A percentile compares a stretch with the other conserved stretches of the same genome.
Conservation (phyloP, 2,797 vertebrate species). For the Aythya fuligula region DNA sequence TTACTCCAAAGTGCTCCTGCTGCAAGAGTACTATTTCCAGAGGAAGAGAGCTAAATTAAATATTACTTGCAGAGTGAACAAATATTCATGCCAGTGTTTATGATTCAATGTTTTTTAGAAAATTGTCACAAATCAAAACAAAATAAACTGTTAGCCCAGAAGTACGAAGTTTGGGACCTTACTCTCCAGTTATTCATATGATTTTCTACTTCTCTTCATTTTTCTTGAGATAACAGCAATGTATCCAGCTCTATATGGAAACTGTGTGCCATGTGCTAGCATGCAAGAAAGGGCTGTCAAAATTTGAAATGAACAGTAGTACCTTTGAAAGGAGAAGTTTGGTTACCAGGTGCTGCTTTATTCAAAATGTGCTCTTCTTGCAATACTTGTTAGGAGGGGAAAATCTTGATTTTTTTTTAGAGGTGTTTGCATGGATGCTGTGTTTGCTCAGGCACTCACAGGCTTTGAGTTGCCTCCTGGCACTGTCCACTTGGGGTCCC, state of each 20-base stretch:
- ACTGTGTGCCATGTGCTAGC: neutral
- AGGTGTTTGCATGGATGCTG: rapidly evolving
- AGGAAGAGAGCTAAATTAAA: slow-evolving; percentile 29
- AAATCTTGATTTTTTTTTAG: neutral
- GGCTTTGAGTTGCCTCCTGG: neutral
- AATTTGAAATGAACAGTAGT: neutral
- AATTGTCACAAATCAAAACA: neutral
- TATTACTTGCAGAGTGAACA: neutral
- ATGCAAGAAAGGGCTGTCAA: neutral
- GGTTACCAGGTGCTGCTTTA: neutral
- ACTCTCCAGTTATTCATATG: neutral
- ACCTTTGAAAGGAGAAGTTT: neutral
- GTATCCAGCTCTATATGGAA: neutral
- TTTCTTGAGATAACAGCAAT: neutral
- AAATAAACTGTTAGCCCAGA: neutral
- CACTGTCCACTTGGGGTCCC: neutral
- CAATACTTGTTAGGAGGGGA: rapidly evolving
- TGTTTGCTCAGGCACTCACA: neutral
- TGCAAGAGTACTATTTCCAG: slow-evolving; percentile 12
- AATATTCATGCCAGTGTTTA: neutral
- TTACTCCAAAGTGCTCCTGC: neutral
- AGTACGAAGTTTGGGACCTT: neutral
- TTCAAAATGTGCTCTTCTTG: neutral
- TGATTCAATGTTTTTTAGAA: neutral
- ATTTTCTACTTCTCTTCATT: neutral